Base-by-base conservation (phyloP, 2,113 vertebrate genomes). In the Salvator merianae region DNA sequence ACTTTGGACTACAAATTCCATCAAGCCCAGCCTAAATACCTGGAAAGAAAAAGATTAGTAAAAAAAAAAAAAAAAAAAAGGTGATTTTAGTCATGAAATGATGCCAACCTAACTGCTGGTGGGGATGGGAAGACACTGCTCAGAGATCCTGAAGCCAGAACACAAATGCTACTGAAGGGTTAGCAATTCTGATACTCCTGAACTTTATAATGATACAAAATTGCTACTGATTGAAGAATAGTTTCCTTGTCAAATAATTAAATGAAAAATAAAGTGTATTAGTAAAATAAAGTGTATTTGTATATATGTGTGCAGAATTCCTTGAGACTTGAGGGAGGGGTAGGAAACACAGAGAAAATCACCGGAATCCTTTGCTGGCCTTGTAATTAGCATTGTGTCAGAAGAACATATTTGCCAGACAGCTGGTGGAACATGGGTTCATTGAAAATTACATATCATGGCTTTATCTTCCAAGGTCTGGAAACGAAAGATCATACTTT, bases 381-480 rank as follows among this genome's bases (percentile, higher is more conserved):
- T 82, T 38, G 7, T 84, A 66, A 85, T 84, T 86, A 75, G 26
- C 79, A 12, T 47, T 18, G 55, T 62, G n/a, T 59, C 82, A 80
- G 24, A 72, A 79, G 7, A 53, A 30, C 18, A 86, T 84, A 63
- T 86, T 89, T 90, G 1, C 26, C 75, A 77, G 68, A 53, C 86
- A 90, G 34, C 73, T 91, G 79, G 80, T 72, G 78, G 76, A 90
- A 84, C 72, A 82, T 0, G 50, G 88, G 80, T 81, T 92, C 68
- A 90, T 32, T 90, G 81, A 50, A 91, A 91, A 8, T 90, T 20
- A 50, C 68, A 90, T 86, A 89, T 90, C 87, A 77, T 32, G 0
- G 7, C 13, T 85, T 53, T 79, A 22, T 20, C 43, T 86, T 84
- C 76, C 88, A 24, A 36, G 43, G 18, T 47, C 70, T 86, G 76